phyloP scores from a whole-genome alignment of 2,888 invertebrate species.

The Tribolium freemani region DNA sequence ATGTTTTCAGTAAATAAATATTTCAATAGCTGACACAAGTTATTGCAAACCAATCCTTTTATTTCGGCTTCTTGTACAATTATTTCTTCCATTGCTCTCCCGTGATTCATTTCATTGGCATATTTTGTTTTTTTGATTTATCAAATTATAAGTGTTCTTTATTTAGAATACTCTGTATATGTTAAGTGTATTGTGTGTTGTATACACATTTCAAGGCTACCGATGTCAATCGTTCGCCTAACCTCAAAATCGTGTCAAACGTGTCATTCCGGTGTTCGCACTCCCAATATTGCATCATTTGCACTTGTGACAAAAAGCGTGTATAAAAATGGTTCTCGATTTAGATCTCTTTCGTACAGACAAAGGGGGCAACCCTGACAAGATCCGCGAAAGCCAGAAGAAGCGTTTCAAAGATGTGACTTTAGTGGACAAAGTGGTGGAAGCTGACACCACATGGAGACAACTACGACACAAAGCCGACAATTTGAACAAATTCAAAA shows the following conservation, averaged over 20 bases:
- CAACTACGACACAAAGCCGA: slow-evolving; percentile 92
- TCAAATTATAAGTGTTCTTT: too few species aligned
- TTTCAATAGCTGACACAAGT: too few species aligned
- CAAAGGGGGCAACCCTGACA: slow-evolving; percentile 94
- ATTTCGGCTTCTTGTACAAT: too few species aligned
- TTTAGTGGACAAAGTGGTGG: slow-evolving; percentile 92
- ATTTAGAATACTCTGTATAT: too few species aligned
- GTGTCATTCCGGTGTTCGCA: not conserved
- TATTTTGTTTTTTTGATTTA: too few species aligned
- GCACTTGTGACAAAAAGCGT: slow-evolving; percentile 2
- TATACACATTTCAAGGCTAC: too few species aligned
- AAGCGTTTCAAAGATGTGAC: slow-evolving; percentile 94
- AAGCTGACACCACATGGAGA: slow-evolving; percentile 92
- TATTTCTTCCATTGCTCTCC: too few species aligned
- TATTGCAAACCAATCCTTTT: too few species aligned
- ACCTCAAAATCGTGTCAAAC: slow-evolving; percentile 9
- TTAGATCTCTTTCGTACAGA: slow-evolving; percentile 96
- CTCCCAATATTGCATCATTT: slow-evolving; percentile 38
- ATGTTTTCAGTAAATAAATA: not conserved
- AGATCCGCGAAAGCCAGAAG: slow-evolving; percentile 91
- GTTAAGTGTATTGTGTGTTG: too few species aligned
- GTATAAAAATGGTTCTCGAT: slow-evolving; percentile 90
- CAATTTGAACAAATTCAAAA: slow-evolving; percentile 95
- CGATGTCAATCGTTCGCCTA: not conserved
- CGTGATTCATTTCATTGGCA: too few species aligned